Conservation (phyloP, 2,113 vertebrate species). For the Nyctibius bracteatus region DNA sequence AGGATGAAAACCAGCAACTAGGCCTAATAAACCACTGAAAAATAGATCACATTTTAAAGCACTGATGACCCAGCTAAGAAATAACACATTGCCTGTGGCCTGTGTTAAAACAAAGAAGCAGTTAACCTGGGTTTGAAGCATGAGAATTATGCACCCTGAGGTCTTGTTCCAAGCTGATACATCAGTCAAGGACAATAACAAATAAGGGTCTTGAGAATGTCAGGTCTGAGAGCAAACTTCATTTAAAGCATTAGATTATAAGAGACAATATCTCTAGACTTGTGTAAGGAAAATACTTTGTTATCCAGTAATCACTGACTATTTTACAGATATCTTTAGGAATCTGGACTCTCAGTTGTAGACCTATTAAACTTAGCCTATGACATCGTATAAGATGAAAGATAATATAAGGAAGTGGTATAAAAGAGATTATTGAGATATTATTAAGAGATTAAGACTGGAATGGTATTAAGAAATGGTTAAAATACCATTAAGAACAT, state of each 20-base stretch:
- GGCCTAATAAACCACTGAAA: not conserved
- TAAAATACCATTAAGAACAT: not conserved
- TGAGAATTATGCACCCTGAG: not conserved
- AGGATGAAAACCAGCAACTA: not conserved
- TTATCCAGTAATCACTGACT: not conserved
- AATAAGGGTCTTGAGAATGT: not conserved
- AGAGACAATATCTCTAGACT: not conserved
- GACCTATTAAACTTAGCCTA: not conserved
- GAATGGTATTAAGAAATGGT: not conserved
- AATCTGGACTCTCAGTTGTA: not conserved
- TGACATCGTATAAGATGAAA: not conserved
- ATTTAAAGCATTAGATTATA: not conserved
- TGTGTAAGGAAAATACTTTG: not conserved
- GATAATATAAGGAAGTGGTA: not conserved
- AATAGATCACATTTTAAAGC: not conserved
- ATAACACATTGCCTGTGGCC: not conserved
- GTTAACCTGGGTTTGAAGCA: not conserved
- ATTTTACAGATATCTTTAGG: not conserved
- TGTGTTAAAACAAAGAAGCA: not conserved
- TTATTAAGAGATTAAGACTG: not conserved
- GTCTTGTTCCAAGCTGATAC: not conserved
- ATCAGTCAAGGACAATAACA: not conserved
- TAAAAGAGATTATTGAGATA: not conserved
- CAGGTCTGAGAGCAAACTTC: not conserved
- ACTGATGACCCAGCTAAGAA: not conserved